Base-by-base conservation (phyloP, 2,113 vertebrate species). In the Cathartes aura region DNA sequence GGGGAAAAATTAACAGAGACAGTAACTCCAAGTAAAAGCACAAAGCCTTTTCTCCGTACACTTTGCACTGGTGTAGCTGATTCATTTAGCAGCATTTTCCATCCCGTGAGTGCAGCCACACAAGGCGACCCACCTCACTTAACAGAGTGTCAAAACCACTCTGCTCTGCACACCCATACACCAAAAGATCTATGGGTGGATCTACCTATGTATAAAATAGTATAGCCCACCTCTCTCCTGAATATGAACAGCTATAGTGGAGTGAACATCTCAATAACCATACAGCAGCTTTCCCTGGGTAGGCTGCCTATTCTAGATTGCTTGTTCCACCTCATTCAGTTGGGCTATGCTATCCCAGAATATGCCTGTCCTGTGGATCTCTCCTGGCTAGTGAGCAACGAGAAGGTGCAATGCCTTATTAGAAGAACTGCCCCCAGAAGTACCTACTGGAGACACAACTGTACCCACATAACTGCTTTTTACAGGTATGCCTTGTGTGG, bases 111-210 rank as follows among this genome's bases (percentile, higher is more conserved):
- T 15, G 38, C 47, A 73, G 50, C 9, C 68, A 64, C 30, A 59
- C 0, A 0, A 43, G 64, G 32, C 2, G 12, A 30, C 15, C 29
- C 43, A 84, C 12, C 18, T 18, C 24, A 5, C 34, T 6, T 22
- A 64, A 50, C 5, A 30, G 13, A 87, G 23, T 2, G 53, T 26
- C 16, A 42, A 23, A 87, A 36, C 20, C 1, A 1, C 34, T 87
- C 58, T 84, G 34, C 6, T 29, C 34, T 70, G 53, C 34, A 18
- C 52, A 40, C 3, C 6, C 30, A 11, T 4, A n/a, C 11, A 32
- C 18, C 12, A 15, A 50, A 71, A 64, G 58, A 38, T 6, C 53
- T 50, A 11, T 7, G 40, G 7, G 7, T 42, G 40, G 20, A 50
- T 55, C 52, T 30, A 6, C 8, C 74, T 56, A 22, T 27, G 10